phyloP scores from a whole-genome alignment of 2,113 vertebrate genomes.

The Coreoperca whiteheadi region DNA sequence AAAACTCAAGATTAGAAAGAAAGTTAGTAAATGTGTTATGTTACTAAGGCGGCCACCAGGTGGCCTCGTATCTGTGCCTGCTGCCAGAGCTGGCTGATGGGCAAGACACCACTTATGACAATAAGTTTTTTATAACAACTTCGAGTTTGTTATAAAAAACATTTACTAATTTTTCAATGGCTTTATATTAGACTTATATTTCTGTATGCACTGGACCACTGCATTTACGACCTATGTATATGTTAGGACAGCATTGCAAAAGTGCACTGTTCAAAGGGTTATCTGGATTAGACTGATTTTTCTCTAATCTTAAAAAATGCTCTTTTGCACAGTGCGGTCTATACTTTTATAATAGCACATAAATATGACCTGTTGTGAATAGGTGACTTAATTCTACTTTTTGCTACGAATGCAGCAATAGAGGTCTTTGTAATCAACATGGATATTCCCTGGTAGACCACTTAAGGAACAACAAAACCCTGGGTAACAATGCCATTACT shows the following conservation, averaged over 20 bases:
- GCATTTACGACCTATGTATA: not conserved
- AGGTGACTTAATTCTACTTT: slow-evolving; percentile 1
- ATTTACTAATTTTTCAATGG: not conserved
- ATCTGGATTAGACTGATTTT: not conserved
- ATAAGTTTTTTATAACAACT: too few species aligned
- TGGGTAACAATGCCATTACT: slow-evolving; percentile 38
- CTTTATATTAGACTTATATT: not conserved
- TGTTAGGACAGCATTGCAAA: not conserved
- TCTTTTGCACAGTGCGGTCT: not conserved
- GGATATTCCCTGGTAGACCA: slow-evolving; percentile 20
- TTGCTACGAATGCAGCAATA: slow-evolving; percentile 3
- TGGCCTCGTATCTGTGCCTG: slow-evolving; percentile 96
- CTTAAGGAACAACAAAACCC: slow-evolving; percentile 35
- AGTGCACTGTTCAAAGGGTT: not conserved
- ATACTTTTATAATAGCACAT: not conserved
- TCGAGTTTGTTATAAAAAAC: not conserved
- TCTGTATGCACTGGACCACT: not conserved
- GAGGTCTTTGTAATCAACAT: slow-evolving; percentile 30
- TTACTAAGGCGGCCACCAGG: slow-evolving; percentile 82
- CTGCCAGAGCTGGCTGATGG: slow-evolving; percentile 89
- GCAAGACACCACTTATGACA: slow-evolving; percentile 87
- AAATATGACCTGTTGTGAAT: slow-evolving; percentile 16
- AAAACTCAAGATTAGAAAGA: not conserved
- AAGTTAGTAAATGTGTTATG: not conserved
- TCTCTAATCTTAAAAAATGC: not conserved